Base-by-base conservation (phyloP, 2,888 invertebrate species). In the Emmelina monodactyla region DNA sequence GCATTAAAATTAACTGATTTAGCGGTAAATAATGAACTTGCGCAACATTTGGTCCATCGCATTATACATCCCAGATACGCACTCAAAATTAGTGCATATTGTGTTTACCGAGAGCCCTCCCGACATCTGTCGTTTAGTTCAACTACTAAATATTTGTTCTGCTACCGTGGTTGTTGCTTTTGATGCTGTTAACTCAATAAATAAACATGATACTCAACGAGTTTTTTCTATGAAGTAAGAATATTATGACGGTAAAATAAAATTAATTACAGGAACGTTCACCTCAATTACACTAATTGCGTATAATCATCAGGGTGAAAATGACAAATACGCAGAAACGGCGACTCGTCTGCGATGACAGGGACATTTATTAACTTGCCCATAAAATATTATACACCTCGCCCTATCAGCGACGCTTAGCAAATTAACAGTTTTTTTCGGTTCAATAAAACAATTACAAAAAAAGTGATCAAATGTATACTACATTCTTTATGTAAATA, bases 321-420 rank as follows among this genome's bases (percentile, higher is more conserved):
- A 62, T 67, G 69, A 69, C 58, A 62, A 68, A 70, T 69, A 62
- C 51, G 63, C 70, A 71, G 55, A 62, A 64, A 72, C 67, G 59
- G 55, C 53, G 43, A 43, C 43, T 54, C 52, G 55, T 46, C 53
- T 50, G 61, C 53, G 76, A 63, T 69, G 78, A 76, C 75, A 73
- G 64, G 40, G 47, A 57, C 66, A 72, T 78, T 76, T 69, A 58
- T 72, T 58, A 62, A 48, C 46, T 45, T 44, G 48, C 41, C 50
- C 47, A 45, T 55, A 55, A 63, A 68, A 66, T 67, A 69, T 70
- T 68, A 64, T 46, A 51, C 46, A 49, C 47, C 54, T 51, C 53
- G 61, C 41, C 55, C 56, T 32, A 31, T 3, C 51, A n/a, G n/a
- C n/a, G n/a, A n/a, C n/a, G n/a, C n/a, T n/a, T n/a, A n/a, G n/a